phyloP scores from a whole-genome alignment of 2,797 vertebrate genomes.

The Falco rusticolus region DNA sequence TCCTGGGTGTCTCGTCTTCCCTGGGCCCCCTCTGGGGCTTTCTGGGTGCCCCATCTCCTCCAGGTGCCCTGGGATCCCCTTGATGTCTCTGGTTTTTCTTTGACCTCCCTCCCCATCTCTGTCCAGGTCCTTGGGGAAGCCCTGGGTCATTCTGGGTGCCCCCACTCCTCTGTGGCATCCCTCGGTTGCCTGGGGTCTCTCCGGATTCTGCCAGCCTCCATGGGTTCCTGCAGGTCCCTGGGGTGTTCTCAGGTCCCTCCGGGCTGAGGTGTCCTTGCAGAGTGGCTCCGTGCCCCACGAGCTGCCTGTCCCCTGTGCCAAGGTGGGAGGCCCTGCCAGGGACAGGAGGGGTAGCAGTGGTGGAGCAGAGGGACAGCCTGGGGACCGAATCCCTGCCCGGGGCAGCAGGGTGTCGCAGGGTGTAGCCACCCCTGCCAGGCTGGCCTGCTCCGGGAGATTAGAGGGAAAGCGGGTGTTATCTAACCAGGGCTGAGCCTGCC shows the following conservation, averaged over 20 bases:
- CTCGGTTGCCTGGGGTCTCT: no score
- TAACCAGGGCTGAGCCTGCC: background rate
- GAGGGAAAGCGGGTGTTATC: background rate
- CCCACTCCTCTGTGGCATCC: rapidly evolving
- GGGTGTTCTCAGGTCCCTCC: background rate
- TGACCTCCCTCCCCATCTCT: background rate
- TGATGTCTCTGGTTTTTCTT: background rate
- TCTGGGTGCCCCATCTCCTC: background rate
- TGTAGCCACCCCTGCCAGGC: background rate
- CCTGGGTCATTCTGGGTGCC: background rate
- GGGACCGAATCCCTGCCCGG: background rate
- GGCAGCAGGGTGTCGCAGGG: background rate
- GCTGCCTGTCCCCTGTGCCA: background rate
- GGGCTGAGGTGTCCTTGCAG: background rate
- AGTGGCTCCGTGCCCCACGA: background rate
- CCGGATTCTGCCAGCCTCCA: background rate
- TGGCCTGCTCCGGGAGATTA: background rate
- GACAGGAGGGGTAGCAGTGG: background rate
- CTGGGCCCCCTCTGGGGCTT: background rate
- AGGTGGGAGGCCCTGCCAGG: background rate
- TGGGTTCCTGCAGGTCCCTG: background rate
- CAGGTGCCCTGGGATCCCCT: background rate
- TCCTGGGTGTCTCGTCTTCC: background rate
- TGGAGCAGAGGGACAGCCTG: background rate
- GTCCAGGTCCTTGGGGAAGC: background rate